Evolutionary conservation across 2,797 vertebrate species (phyloP).

Genomic region (Vespertilio murinus): DNA sequence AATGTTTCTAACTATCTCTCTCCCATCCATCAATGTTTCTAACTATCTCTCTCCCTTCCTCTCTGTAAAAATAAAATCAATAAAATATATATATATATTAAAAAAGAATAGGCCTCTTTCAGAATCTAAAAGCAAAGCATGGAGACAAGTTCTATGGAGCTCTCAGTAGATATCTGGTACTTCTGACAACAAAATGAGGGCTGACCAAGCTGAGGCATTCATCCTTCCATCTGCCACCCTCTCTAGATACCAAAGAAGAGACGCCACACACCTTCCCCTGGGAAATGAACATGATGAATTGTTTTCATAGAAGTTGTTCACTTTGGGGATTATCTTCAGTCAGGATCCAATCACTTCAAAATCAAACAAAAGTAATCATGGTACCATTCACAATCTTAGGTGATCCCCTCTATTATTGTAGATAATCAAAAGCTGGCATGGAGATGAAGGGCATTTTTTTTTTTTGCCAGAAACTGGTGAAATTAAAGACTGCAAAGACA

Average conservation of each 20-base stretch:
- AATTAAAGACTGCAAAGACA: conserved; percentile 42
- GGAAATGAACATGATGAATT: background rate
- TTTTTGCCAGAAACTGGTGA: background rate
- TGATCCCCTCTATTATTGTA: background rate
- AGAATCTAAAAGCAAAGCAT: conserved; percentile 14
- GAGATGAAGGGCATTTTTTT: background rate
- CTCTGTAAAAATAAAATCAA: no score
- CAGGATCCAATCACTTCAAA: conserved; percentile 23
- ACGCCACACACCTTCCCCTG: background rate
- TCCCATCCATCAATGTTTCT: no score
- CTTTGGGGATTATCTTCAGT: conserved; percentile 37
- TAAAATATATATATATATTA: no score
- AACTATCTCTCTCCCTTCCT: no score
- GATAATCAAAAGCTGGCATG: background rate
- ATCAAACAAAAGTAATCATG: conserved; percentile 38
- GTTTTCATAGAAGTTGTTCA: conserved; percentile 17
- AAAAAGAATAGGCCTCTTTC: background rate
- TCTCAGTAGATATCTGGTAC: background rate
- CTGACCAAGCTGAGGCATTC: background rate
- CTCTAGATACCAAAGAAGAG: background rate
- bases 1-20: no score
- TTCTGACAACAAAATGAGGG: background rate
- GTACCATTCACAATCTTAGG: background rate
- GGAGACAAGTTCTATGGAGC: background rate
- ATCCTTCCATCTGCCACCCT: background rate